Evolutionary conservation across 2,113 vertebrate species (phyloP).

Genomic region (Sapayoa aenigma): DNA sequence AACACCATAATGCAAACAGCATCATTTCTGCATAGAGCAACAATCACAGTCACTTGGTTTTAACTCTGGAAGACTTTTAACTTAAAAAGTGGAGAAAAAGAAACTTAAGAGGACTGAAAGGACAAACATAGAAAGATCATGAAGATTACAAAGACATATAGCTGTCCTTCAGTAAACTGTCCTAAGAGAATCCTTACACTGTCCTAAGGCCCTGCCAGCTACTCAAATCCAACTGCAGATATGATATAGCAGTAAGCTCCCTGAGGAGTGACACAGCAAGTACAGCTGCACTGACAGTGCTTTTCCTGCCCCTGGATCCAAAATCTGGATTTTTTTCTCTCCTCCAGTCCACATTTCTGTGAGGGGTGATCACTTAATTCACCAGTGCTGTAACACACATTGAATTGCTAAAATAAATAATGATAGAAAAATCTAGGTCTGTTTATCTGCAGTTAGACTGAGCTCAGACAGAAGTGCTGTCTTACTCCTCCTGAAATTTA

Average conservation of each 20-base stretch:
- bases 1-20: background rate
- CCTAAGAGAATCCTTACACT: background rate
- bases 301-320: background rate
- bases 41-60: accelerated
- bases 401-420: background rate
- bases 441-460: background rate
- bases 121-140: background rate
- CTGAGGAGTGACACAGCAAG: background rate
- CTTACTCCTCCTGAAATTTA: background rate
- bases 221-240: background rate
- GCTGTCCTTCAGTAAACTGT: background rate
- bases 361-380: background rate
- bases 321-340: background rate
- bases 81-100: background rate
- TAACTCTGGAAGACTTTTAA: background rate
- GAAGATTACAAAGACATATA: background rate
- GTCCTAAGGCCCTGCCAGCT: background rate
- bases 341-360: background rate
- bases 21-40: background rate
- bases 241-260: background rate
- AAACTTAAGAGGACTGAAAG: background rate
- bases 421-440: background rate
- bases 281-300: background rate
- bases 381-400: background rate
- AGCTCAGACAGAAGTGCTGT: background rate